A percentile compares a stretch with the other conserved stretches of the same genome.
Conservation (phyloP, 2,888 invertebrate genomes). For the Neoascia interrupta region DNA sequence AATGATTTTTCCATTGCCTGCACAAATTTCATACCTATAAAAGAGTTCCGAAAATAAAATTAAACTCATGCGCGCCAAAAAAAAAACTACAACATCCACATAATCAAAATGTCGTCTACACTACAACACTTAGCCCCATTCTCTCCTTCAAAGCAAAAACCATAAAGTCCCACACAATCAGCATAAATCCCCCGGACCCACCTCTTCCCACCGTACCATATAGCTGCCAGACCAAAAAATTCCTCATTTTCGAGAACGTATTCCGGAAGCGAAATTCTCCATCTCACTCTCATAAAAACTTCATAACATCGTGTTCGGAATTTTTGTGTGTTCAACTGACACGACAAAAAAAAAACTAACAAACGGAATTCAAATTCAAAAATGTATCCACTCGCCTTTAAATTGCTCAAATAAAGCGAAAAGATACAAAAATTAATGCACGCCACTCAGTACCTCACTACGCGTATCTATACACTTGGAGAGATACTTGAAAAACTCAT, state of each 20-base stretch:
- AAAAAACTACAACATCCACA: slow-evolving; percentile 12
- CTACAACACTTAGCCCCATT: slow-evolving; percentile 55
- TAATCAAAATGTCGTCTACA: slow-evolving; percentile 53
- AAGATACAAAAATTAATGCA: slow-evolving; percentile 48
- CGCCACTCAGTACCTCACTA: slow-evolving; percentile 38
- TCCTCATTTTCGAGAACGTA: slow-evolving; percentile 37
- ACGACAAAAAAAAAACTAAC: slow-evolving; percentile 18
- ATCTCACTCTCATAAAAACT: slow-evolving; percentile 34
- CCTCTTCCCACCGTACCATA: not conserved
- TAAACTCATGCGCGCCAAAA: slow-evolving; percentile 38
- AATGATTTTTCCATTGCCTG: slow-evolving; percentile 22
- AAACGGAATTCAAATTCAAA: slow-evolving; percentile 47
- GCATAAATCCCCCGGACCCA: slow-evolving; percentile 13
- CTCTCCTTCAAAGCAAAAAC: slow-evolving; percentile 18
- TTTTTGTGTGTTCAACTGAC: slow-evolving; percentile 52
- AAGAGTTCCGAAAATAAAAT: slow-evolving; percentile 46
- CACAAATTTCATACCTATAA: no score
- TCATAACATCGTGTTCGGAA: slow-evolving; percentile 42
- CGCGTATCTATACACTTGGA: slow-evolving; percentile 33
- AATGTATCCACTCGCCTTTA: slow-evolving; percentile 28
- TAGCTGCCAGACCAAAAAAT: slow-evolving; percentile 9
- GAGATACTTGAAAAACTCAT: slow-evolving; percentile 53
- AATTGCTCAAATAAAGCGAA: slow-evolving; percentile 33
- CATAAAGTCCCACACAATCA: slow-evolving; percentile 61
- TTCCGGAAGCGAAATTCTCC: slow-evolving; percentile 62